Percentiles rank a stretch among this genome's conserved stretches.
phyloP scores from a whole-genome alignment of 2,113 vertebrate species.

The Ophiodon elongatus region DNA sequence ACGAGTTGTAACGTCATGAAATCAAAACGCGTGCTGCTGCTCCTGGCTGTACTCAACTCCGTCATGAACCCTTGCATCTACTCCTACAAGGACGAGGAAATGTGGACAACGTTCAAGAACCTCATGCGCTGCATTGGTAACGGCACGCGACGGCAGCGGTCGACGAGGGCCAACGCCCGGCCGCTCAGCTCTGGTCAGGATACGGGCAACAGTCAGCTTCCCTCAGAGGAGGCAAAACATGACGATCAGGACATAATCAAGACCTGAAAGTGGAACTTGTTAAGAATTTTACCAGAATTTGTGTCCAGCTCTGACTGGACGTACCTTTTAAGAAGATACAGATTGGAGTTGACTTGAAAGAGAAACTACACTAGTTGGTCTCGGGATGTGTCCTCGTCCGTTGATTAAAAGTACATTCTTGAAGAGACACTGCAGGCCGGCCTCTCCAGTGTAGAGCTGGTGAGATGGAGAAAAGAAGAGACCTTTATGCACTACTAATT shows the following conservation, averaged over 20 bases:
- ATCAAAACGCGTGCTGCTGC: conserved; percentile 93
- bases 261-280: conserved; percentile 53
- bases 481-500: conserved; percentile 9
- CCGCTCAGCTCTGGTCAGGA: conserved; percentile 87
- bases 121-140: conserved; percentile 89
- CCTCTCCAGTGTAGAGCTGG: not conserved
- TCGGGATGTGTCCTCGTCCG: not conserved
- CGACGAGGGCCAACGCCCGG: conserved; percentile 85
- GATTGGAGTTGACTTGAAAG: conserved; percentile 40
- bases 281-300: not conserved
- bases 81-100: conserved; percentile 97
- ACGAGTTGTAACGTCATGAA: conserved; percentile 85
- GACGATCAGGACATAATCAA: conserved; percentile 66
- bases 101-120: conserved; percentile 94
- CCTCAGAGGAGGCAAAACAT: conserved; percentile 76
- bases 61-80: conserved; percentile 99
- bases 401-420: conserved; percentile 12
- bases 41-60: conserved; percentile 94
- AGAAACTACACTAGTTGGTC: conserved; percentile 10
- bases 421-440: conserved; percentile 6
- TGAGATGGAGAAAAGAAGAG: conserved; percentile 6
- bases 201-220: conserved; percentile 66
- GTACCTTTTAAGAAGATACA: conserved; percentile 1
- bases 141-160: conserved; percentile 86
- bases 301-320: not conserved